Evolutionary conservation across 1,140 invertebrate genomes (phyloP).

Genomic region (Dendrolimus punctatus): DNA sequence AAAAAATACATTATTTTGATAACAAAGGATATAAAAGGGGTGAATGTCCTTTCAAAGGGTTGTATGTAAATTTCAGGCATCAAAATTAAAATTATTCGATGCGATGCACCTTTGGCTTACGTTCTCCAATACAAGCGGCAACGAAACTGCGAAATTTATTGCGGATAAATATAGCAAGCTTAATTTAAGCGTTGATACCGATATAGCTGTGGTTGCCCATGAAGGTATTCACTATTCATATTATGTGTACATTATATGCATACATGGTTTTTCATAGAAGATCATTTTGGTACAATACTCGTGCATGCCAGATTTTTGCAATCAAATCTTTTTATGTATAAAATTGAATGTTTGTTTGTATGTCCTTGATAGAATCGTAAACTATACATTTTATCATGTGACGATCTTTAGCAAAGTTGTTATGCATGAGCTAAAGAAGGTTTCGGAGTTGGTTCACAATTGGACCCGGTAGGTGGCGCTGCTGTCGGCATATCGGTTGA

Average conservation of each 20-base stretch:
- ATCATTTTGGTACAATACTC: background rate
- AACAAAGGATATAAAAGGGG: too few relatives aligned
- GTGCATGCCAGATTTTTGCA: background rate
- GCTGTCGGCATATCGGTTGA: too few relatives aligned
- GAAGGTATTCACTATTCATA: constrained; percentile 29
- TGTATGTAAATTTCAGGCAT: constrained; percentile 17
- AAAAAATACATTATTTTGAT: constrained; percentile 4
- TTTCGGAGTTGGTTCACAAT: too few relatives aligned
- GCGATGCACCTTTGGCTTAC: constrained; percentile 41
- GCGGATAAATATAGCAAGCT: constrained; percentile 22
- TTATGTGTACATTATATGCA: background rate
- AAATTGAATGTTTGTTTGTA: too few relatives aligned
- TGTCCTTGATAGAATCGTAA: too few relatives aligned
- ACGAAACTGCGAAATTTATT: constrained; percentile 9
- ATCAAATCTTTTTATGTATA: too few relatives aligned
- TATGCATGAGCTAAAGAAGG: too few relatives aligned
- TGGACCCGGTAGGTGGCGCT: too few relatives aligned
- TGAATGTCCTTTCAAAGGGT: too few relatives aligned
- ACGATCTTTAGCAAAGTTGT: too few relatives aligned
- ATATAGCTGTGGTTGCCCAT: constrained; percentile 28
- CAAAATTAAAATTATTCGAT: constrained; percentile 31
- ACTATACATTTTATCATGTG: too few relatives aligned
- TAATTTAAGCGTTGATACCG: constrained; percentile 45
- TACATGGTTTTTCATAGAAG: background rate
- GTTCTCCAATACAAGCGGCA: constrained; percentile 11